Percentiles rank a stretch among this genome's conserved stretches.
Conservation (phyloP, 2,888 invertebrate genomes). For the Acleris holmiana region DNA sequence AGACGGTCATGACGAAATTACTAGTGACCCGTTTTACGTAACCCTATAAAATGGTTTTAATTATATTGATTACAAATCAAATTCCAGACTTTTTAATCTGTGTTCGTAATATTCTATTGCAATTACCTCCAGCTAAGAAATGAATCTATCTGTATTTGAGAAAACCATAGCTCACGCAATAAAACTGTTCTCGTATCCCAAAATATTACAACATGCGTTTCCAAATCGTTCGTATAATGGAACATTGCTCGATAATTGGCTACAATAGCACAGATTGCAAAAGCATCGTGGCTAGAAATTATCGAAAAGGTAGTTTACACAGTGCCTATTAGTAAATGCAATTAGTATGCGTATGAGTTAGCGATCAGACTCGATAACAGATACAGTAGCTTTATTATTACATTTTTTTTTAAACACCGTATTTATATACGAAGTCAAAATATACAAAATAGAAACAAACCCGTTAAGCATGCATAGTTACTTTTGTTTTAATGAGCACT, state of each 20-base stretch:
- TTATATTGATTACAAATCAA: too few relatives aligned
- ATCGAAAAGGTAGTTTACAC: constrained; percentile 35
- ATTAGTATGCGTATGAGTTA: constrained; percentile 51
- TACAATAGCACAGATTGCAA: constrained; percentile 33
- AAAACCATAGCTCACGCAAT: too few relatives aligned
- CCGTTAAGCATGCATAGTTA: too few relatives aligned
- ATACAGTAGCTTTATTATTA: constrained; percentile 1
- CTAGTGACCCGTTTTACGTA: too few relatives aligned
- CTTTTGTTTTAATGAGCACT: too few relatives aligned
- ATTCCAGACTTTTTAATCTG: too few relatives aligned
- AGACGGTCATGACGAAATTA: too few relatives aligned
- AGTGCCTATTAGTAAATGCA: constrained; percentile 45
- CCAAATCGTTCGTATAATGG: not conserved
- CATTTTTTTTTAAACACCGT: not conserved
- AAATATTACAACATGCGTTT: not conserved
- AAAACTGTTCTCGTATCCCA: not conserved
- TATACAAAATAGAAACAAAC: too few relatives aligned
- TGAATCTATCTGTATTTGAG: too few relatives aligned
- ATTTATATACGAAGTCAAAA: not conserved
- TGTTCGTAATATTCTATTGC: too few relatives aligned
- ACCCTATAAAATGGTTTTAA: too few relatives aligned
- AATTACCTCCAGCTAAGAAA: too few relatives aligned
- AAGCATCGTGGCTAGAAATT: constrained; percentile 31
- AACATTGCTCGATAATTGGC: constrained; percentile 29
- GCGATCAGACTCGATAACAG: constrained; percentile 57